Percentiles rank a stretch among this genome's conserved stretches.
Conservation (phyloP, 2,113 vertebrate genomes). For the Hassar affinis region DNA sequence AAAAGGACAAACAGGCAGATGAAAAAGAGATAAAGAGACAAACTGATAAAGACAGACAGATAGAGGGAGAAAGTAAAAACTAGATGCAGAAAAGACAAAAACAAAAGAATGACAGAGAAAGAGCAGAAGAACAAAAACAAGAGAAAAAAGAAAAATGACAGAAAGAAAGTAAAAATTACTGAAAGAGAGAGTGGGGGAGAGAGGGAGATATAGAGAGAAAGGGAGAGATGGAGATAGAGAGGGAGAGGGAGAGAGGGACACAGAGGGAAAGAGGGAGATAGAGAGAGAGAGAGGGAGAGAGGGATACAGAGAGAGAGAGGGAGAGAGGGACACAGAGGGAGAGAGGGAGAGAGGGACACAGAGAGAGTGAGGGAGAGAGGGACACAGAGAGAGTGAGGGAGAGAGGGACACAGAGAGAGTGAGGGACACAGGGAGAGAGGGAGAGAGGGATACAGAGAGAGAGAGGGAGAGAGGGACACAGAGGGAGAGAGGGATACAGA, state of each 20-base stretch:
- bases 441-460: neutral
- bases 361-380: neutral
- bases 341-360: neutral
- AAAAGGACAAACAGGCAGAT: neutral
- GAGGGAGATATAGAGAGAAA: no score
- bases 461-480: neutral
- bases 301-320: neutral
- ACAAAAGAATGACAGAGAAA: neutral
- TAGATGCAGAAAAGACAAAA: neutral
- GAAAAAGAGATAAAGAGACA: neutral
- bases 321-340: neutral
- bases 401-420: no score
- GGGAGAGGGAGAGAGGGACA: slow-evolving; percentile 66
- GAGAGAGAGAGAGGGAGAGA: neutral
- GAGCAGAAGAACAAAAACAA: no score
- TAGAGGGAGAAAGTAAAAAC: no score
- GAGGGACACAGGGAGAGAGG: neutral
- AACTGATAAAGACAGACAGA: slow-evolving; percentile 33
- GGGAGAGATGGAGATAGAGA: neutral
- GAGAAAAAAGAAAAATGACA: neutral
- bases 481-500: neutral
- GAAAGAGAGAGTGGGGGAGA: slow-evolving; percentile 50
- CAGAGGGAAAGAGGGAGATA: neutral
- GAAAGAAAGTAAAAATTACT: no score
- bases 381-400: neutral